phyloP scores from a whole-genome alignment of 2,888 invertebrate species.

The Pomacea canaliculata region DNA sequence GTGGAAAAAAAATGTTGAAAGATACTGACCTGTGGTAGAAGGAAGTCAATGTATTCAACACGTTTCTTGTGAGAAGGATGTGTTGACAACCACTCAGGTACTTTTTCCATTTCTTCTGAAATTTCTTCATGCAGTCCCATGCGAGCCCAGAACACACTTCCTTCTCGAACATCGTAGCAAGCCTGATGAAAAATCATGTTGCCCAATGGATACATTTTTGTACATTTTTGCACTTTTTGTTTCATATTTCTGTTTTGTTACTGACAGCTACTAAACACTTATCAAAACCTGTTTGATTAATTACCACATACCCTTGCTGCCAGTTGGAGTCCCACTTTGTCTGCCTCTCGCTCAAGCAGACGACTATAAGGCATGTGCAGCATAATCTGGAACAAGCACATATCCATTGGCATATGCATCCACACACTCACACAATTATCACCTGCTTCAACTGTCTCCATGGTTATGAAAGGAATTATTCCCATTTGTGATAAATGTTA shows the following conservation, averaged over 20 bases:
- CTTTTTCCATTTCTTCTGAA: constrained; percentile 2
- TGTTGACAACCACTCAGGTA: constrained; percentile 73
- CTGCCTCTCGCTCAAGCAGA: constrained; percentile 75
- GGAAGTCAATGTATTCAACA: constrained; percentile 68
- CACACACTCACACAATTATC: no score
- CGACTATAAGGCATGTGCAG: constrained; percentile 74
- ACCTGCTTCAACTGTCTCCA: no score
- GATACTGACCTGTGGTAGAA: constrained; percentile 69
- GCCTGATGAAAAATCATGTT: constrained; percentile 59
- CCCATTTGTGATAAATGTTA: no score
- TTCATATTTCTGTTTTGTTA: no score
- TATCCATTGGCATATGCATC: not conserved
- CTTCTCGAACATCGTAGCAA: constrained; percentile 74
- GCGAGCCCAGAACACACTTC: constrained; percentile 74
- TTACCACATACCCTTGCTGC: constrained; percentile 72
- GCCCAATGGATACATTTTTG: no score
- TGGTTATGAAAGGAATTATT: no score
- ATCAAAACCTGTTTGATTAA: not conserved
- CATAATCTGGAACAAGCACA: constrained; percentile 62
- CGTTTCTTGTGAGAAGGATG: constrained; percentile 74
- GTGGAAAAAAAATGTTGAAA: no score
- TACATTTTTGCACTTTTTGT: no score
- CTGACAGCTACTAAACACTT: no score
- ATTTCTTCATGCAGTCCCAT: constrained; percentile 66
- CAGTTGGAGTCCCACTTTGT: constrained; percentile 74